Percentiles rank a stretch among this genome's conserved stretches.
Evolutionary conservation across 2,797 vertebrate genomes (phyloP).

Genomic region (Chelidonichthys spinosus): DNA sequence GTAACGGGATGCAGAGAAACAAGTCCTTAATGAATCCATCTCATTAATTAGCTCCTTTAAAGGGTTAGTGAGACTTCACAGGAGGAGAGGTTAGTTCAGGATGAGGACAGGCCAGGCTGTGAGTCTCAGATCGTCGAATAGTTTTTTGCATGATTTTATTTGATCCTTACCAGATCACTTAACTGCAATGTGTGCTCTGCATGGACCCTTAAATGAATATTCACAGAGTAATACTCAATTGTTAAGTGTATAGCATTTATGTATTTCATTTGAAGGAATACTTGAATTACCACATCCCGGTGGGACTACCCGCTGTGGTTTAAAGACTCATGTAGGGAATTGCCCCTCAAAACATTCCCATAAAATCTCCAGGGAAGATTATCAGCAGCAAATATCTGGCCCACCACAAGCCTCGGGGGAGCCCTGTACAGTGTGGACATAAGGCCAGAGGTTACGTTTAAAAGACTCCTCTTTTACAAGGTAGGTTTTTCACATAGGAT

Average conservation of each 20-base stretch:
- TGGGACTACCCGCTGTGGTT: conserved; percentile 24
- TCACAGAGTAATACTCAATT: neutral
- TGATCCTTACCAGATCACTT: neutral
- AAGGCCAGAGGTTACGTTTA: conserved; percentile 48
- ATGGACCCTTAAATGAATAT: too few species aligned
- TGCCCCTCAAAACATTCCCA: conserved; percentile 46
- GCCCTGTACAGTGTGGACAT: conserved; percentile 47
- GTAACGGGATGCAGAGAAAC: conserved; percentile 43
- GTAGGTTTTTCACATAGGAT: conserved; percentile 54
- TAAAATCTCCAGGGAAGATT: conserved; percentile 66
- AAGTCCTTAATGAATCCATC: conserved; percentile 40
- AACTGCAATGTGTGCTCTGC: too few species aligned
- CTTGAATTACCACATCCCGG: conserved; percentile 2
- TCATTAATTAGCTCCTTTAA: conserved; percentile 35
- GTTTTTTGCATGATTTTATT: neutral
- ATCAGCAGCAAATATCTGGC: conserved; percentile 59
- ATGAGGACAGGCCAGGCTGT: neutral
- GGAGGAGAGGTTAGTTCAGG: conserved; percentile 54
- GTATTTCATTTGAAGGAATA: too few species aligned
- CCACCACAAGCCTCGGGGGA: conserved; percentile 51
- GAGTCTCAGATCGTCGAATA: neutral
- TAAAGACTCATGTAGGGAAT: conserved; percentile 17
- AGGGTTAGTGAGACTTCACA: conserved; percentile 29
- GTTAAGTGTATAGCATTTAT: neutral
- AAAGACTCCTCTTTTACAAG: conserved; percentile 60